Conservation (phyloP, 2,113 vertebrate genomes). For the Nicator chloris region DNA sequence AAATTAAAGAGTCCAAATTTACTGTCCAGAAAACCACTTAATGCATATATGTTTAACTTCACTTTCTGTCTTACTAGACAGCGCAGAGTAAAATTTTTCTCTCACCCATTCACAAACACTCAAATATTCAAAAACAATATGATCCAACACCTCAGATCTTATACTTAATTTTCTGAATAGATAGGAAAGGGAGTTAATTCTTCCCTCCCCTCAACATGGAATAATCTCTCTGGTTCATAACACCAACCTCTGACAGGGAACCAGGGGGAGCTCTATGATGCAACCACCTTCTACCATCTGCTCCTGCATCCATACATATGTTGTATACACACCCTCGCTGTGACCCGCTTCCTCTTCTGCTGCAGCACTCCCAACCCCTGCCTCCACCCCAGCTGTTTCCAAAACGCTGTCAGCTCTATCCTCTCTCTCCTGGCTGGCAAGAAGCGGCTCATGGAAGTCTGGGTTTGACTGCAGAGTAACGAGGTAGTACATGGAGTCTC, state of each 20-base stretch:
- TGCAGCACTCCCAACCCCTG: background rate
- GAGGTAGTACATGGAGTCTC: background rate
- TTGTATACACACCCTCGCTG: background rate
- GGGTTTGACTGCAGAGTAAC: background rate
- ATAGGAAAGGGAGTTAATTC: background rate
- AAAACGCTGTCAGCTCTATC: background rate
- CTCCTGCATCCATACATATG: background rate
- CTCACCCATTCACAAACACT: background rate
- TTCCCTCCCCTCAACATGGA: background rate
- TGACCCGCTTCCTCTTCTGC: background rate
- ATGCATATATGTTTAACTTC: background rate
- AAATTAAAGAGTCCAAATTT: background rate
- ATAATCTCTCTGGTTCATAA: background rate
- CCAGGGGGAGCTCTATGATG: background rate
- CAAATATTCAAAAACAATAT: fast-evolving
- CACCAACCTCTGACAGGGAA: background rate
- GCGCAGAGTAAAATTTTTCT: background rate
- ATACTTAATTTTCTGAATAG: background rate
- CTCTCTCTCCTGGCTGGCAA: background rate
- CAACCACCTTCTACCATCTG: background rate
- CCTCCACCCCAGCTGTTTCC: background rate
- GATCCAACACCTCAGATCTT: background rate
- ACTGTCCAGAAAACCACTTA: background rate
- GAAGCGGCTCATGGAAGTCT: background rate
- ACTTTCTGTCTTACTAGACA: background rate